phyloP scores from a whole-genome alignment of 2,113 vertebrate genomes.

The Greenwoodochromis staneri region DNA sequence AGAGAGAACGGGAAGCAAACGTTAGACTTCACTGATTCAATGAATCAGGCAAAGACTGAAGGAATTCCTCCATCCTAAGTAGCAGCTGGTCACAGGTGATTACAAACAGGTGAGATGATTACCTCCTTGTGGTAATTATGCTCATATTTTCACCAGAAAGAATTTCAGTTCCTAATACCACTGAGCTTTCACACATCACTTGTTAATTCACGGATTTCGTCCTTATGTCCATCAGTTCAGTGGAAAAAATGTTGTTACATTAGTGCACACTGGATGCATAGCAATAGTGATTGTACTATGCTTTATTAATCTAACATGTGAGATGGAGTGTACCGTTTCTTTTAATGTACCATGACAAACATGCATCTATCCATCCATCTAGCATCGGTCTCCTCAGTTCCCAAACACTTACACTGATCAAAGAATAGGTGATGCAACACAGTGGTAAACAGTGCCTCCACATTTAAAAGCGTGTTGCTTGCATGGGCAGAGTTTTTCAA shows the following conservation, averaged over 20 bases:
- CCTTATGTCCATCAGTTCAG: neutral
- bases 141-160: neutral
- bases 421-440: neutral
- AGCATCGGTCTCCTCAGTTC: neutral
- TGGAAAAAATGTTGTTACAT: neutral
- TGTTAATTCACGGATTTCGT: fast-evolving
- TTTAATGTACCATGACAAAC: neutral
- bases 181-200: neutral
- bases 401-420: neutral
- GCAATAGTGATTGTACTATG: neutral
- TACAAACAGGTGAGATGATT: neutral
- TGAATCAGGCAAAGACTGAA: neutral
- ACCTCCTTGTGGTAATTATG: neutral
- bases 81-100: neutral
- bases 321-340: neutral
- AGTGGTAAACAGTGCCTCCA: neutral
- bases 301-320: neutral
- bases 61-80: neutral
- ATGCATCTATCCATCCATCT: neutral
- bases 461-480: neutral
- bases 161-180: neutral
- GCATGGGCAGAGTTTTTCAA: neutral
- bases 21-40: neutral
- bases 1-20: neutral
- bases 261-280: neutral